A percentile compares a stretch with the other conserved stretches of the same genome.
Conservation (phyloP, 1,140 invertebrate genomes). For the Ericerus pela region DNA sequence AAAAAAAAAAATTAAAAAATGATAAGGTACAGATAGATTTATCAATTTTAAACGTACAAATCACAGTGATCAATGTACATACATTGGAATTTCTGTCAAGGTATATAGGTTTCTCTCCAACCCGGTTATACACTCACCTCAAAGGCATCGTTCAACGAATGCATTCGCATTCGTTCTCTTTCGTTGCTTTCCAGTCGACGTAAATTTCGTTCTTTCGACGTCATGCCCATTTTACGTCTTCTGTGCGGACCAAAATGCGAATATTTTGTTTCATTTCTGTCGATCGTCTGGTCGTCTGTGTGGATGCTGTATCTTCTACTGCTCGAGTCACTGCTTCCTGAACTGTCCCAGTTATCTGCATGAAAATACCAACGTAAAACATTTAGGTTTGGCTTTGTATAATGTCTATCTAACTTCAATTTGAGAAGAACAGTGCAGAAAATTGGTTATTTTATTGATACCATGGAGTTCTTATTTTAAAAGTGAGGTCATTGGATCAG, state of each 20-base stretch:
- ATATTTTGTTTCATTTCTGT: background rate
- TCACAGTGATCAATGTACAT: too few species aligned
- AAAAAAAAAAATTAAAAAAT: too few species aligned
- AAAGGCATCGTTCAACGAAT: slow-evolving; percentile 74
- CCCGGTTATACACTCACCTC: slow-evolving; percentile 36
- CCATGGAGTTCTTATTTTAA: too few species aligned
- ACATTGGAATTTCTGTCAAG: too few species aligned
- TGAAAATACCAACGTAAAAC: background rate
- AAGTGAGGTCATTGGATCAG: too few species aligned
- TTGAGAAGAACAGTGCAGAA: too few species aligned
- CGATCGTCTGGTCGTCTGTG: background rate
- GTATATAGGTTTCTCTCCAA: background rate
- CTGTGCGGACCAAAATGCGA: background rate
- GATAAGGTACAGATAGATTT: too few species aligned
- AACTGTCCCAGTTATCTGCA: background rate
- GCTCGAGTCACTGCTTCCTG: background rate
- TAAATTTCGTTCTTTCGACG: slow-evolving; percentile 62
- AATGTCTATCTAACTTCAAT: too few species aligned
- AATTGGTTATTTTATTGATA: too few species aligned
- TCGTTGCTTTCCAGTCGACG: slow-evolving; percentile 73
- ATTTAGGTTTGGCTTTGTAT: too few species aligned
- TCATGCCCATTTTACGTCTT: slow-evolving; percentile 51
- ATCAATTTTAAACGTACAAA: too few species aligned
- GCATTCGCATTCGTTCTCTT: slow-evolving; percentile 74
- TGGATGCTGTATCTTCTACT: background rate